phyloP scores from a whole-genome alignment of 2,888 invertebrate genomes.

The Dermolepida albohirtum region DNA sequence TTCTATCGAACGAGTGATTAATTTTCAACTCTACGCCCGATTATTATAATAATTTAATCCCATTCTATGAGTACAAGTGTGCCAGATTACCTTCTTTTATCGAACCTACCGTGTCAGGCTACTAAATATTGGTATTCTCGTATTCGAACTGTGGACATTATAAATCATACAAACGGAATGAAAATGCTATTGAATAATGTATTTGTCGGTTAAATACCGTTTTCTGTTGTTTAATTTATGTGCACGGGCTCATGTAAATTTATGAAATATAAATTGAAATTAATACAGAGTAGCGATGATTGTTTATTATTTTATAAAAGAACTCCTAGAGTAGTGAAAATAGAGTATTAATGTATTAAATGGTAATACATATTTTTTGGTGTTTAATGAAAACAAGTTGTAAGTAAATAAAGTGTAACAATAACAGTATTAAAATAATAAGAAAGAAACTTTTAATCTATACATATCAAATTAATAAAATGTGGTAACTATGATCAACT shows the following conservation, averaged over 20 bases:
- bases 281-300: too few relatives aligned
- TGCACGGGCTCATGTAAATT: neutral
- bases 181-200: conserved; percentile 20
- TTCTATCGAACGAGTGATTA: conserved; percentile 40
- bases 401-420: too few relatives aligned
- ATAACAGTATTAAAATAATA: too few relatives aligned
- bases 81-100: conserved; percentile 13
- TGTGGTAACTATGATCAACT: too few relatives aligned
- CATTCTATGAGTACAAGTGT: conserved; percentile 27
- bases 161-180: conserved; percentile 24
- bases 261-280: neutral
- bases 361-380: too few relatives aligned
- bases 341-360: too few relatives aligned
- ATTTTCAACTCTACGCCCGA: conserved; percentile 31
- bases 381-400: too few relatives aligned
- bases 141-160: conserved; percentile 6
- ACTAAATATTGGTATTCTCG: conserved; percentile 19
- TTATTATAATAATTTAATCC: conserved; percentile 37
- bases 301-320: too few relatives aligned
- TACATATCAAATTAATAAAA: too few relatives aligned
- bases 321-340: neutral
- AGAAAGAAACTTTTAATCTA: too few relatives aligned
- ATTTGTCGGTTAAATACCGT: conserved; percentile 19
- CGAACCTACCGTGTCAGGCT: conserved; percentile 8
- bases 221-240: conserved; percentile 16